These are phyloP conservation scores for Drosophila falleni DNA, from an alignment of 2,888 invertebrate genomes.

Conservation along the genomic window DNA sequence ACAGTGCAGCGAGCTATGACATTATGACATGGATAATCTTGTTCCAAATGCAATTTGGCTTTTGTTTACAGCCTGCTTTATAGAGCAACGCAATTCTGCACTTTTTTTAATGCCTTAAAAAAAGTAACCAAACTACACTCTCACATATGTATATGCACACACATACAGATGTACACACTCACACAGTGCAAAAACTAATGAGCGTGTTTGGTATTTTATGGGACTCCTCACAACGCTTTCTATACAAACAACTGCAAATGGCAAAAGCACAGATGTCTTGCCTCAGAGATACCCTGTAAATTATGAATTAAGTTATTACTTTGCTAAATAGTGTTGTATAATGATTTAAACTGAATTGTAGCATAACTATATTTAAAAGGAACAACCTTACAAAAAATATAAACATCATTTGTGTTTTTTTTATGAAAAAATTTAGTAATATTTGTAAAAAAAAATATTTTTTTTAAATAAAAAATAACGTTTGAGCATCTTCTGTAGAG, in stretches of 20 bases:
- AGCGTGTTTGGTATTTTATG: constrained; percentile 54
- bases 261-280: no score
- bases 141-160: constrained; percentile 3
- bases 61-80: constrained; percentile 36
- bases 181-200: constrained; percentile 40
- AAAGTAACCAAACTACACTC: constrained; percentile 13
- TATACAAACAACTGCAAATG: constrained; percentile 30
- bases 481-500: background rate
- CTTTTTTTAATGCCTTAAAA: constrained; percentile 18
- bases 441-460: no score
- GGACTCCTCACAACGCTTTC: constrained; percentile 40
- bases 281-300: constrained; percentile 16
- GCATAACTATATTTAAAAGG: no score
- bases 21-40: constrained; percentile 57
- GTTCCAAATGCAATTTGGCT: constrained; percentile 52
- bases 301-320: background rate
- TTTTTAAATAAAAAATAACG: no score
- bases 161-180: background rate
- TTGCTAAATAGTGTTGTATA: no score
- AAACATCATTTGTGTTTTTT: background rate
- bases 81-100: constrained; percentile 37
- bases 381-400: no score
- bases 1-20: constrained; percentile 31
- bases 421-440: no score
- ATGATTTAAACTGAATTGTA: no score